Conservation (phyloP, 2,797 vertebrate genomes). For the Chelonia mydas region DNA sequence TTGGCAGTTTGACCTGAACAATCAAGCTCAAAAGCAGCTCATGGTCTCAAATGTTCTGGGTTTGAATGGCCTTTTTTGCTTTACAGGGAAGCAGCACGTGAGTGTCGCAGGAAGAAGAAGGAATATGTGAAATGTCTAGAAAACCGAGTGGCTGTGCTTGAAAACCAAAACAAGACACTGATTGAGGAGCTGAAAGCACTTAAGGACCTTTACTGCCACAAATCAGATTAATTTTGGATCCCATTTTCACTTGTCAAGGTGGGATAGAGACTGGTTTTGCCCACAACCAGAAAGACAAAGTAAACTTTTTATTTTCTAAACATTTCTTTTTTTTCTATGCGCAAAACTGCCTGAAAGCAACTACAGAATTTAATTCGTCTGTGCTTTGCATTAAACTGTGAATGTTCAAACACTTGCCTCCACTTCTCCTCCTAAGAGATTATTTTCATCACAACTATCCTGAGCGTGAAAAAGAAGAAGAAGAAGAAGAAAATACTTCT, state of each 20-base stretch:
- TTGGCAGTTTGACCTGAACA: background rate
- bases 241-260: constrained; percentile 76
- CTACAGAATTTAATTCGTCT: constrained; percentile 85
- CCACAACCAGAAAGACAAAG: constrained; percentile 82
- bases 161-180: constrained; percentile 99
- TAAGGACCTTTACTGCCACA: constrained; percentile 99
- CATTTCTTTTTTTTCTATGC: constrained; percentile 87
- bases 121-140: constrained; percentile 99
- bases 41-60: background rate
- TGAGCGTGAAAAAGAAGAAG: constrained; percentile 76
- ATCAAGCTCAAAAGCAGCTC: background rate
- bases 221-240: constrained; percentile 93
- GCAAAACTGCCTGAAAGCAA: constrained; percentile 88
- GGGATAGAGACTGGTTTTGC: constrained; percentile 90
- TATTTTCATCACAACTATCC: constrained; percentile 72
- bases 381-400: constrained; percentile 89
- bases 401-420: constrained; percentile 86
- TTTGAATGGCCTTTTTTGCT: constrained; percentile 67
- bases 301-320: constrained; percentile 88
- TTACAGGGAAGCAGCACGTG: constrained; percentile 95
- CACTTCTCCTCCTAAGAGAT: constrained; percentile 79
- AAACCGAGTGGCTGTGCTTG: constrained; percentile 98
- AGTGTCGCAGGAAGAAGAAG: constrained; percentile 99
- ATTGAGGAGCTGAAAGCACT: constrained; percentile 99
- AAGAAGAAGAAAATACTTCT: constrained; percentile 62